Evolutionary conservation across 1,140 invertebrate genomes (phyloP), one percentile per base, ranked within the genome.

Genomic region (Drosophila teissieri): DNA sequence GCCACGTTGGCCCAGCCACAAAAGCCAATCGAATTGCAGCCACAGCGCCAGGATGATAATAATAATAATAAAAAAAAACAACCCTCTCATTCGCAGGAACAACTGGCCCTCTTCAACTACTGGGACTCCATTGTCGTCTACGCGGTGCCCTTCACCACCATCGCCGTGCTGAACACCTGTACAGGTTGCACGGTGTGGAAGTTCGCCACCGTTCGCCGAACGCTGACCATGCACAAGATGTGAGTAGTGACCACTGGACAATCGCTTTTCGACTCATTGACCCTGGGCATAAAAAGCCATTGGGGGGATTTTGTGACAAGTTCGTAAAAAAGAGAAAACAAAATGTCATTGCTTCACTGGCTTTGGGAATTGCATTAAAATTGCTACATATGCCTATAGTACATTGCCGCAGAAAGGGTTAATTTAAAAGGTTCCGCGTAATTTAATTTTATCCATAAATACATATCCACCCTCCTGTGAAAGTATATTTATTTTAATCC

Each of bases 51-150:
- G 27, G 40, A 51, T 22, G 15, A 49, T 55, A 56, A 72, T 61
- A 72, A 53, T 31, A 31, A 31, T 10, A 44, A n/a, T n/a, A 51
- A 12, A 39, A 14, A 12, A 12, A 39, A 14, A 39, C 3, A 37
- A 3, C 44, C 31, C 31, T 48, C 72, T 22, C 39, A 55, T 58
- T 78, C 60, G 14, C 63, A 92, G 91, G 78, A 91, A 63, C 91
- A 94, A 54, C 95, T 95, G 15, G 93, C 93, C 7, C 92, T 94
- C 4, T 94, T 96, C 72, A 97, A 96, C 76, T 93, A 94, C 64
- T 92, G 95, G 46, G 96, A 97, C 89, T 95, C 95, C 0, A 80
- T 95, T 24, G 64, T 96, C 1, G 96, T 96, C 0, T 95, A 97
- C 65, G 93, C 95, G 0, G 65, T 96, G 22, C 96, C 96, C 0